Percentiles rank a stretch among this genome's conserved stretches.
phyloP scores from a whole-genome alignment of 2,888 invertebrate genomes.

The Halictus quadricinctus region DNA sequence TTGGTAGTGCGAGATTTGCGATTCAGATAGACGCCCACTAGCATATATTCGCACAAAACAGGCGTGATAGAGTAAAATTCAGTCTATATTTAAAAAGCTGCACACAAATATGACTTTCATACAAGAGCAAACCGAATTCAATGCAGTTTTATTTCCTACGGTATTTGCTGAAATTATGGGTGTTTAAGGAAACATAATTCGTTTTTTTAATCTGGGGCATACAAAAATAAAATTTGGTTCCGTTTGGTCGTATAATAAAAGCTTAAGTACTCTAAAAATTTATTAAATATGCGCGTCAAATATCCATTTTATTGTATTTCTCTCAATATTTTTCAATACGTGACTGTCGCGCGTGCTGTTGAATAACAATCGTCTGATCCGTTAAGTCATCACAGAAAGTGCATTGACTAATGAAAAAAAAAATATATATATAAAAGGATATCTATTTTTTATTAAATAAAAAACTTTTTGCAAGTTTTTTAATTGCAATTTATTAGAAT shows the following conservation, averaged over 20 bases:
- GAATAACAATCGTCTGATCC: not conserved
- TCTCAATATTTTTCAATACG: not conserved
- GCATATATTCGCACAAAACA: too few relatives aligned
- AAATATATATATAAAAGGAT: too few relatives aligned
- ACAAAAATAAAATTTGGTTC: not conserved
- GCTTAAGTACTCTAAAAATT: not conserved
- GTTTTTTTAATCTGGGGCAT: not conserved
- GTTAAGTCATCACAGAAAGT: not conserved
- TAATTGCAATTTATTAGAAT: too few relatives aligned
- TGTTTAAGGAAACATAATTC: not conserved
- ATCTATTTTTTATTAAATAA: too few relatives aligned
- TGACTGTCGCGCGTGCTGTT: not conserved
- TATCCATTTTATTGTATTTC: not conserved
- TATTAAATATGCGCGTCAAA: not conserved
- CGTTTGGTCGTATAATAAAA: not conserved
- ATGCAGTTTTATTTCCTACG: not conserved
- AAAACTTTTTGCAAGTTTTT: too few relatives aligned
- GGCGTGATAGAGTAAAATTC: not conserved
- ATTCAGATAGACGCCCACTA: not conserved
- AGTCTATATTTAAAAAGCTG: not conserved
- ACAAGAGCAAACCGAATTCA: too few relatives aligned
- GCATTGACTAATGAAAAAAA: too few relatives aligned
- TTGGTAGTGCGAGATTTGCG: not conserved
- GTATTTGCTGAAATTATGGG: not conserved
- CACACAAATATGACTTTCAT: not conserved